A percentile compares a stretch with the other conserved stretches of the same genome.
Conservation (phyloP, 30 jellyfish, hydroid and myxozoan species). For the Aurelia sp. region DNA sequence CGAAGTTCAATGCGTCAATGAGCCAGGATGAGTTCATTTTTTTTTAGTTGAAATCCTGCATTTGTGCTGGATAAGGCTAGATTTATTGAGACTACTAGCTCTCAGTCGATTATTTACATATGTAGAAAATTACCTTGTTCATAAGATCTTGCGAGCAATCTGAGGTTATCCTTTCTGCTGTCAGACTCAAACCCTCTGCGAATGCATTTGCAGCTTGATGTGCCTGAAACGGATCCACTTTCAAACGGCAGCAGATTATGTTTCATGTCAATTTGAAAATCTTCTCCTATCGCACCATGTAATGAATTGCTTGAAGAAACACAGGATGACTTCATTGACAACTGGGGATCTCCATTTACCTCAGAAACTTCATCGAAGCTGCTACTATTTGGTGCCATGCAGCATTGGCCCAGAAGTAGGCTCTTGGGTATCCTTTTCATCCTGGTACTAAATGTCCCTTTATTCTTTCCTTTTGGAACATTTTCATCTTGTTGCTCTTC, state of each 20-base stretch:
- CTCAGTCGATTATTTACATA: too few species aligned
- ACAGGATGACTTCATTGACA: not conserved
- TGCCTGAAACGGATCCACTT: not conserved
- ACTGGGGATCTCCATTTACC: not conserved
- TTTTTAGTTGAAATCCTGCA: too few species aligned
- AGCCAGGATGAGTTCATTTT: too few species aligned
- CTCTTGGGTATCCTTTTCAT: not conserved
- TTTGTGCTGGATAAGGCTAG: too few species aligned
- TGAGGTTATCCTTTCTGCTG: not conserved
- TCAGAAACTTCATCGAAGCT: not conserved
- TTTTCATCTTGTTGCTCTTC: not conserved
- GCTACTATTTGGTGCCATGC: not conserved
- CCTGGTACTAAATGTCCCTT: not conserved
- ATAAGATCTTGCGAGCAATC: not conserved
- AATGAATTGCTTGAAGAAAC: not conserved
- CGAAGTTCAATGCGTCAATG: too few species aligned
- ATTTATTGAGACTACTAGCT: too few species aligned
- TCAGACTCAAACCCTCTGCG: not conserved
- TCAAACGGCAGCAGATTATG: not conserved
- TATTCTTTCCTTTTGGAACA: not conserved
- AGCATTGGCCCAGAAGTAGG: not conserved
- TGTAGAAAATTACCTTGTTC: not conserved
- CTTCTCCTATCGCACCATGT: not conserved
- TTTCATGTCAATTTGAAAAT: not conserved
- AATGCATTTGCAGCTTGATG: slow-evolving; percentile 2